Base-by-base conservation (phyloP, 1,140 invertebrate species). In the Drosophila yakuba region DNA sequence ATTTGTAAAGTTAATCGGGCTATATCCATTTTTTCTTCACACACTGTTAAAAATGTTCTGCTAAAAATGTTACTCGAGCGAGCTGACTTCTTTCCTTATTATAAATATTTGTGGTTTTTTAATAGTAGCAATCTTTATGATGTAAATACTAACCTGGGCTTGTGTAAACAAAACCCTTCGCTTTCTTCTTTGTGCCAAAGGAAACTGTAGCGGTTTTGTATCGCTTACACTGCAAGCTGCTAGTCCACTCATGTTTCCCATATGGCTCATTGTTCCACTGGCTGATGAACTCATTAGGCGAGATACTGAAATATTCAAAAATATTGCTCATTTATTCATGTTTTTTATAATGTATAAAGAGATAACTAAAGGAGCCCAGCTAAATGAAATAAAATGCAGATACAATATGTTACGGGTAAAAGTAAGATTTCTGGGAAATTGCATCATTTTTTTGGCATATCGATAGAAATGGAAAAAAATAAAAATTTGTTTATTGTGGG, bases 121-220 rank as follows among this genome's bases (percentile, higher is more conserved):
- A 15, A 35, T 35, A 15, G n/a, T 17, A 25, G 14, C 45, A 14
- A 12, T 23, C 23, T 39, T 8, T n/a, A 17, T 0, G 32, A 12
- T 38, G 17, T 48, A 39, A 38, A 14, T 73, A 92, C 93, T 93
- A 84, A 96, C 95, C 95, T 99, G 99, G 55, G 98, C 97, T 93
- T 99, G 98, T 36, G 98, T 99, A 93, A 99, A 99, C 44, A 99
- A 95, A 61, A 99, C 98, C 80, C 99, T 95, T 78, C 99, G 95
- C 93, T 99, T 99, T 80, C 99, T 94, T 76, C 97, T 94, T 93
- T 98, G 97, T 12, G 97, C 96, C 72, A 98, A 94, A 28, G 97
- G 97, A 93, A 98, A 98, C 93, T 98, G 97, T 95, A 98, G 97
- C 52, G 97, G 96, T 93, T 97, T 97, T 68, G 96, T 94, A 92